These are phyloP conservation scores for Oscarella lobularis DNA, from an alignment of 37 sponge, comb jelly and placozoan species.

Conservation along the genomic window DNA sequence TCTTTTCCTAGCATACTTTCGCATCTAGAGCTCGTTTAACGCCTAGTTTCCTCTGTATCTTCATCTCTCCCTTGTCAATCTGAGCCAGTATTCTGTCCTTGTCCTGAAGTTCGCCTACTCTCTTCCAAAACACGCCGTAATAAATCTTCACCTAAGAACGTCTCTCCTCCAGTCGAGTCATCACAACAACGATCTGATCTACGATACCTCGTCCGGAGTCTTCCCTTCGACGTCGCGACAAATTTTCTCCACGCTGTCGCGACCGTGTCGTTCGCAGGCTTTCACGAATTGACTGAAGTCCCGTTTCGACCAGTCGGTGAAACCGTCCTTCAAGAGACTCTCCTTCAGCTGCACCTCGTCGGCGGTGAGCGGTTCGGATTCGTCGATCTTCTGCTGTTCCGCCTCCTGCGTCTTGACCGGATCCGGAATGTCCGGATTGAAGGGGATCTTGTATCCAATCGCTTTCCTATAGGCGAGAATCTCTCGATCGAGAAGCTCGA, in stretches of 20 bases:
- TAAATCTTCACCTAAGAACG: slow-evolving; percentile 61
- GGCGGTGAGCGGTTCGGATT: slow-evolving; percentile 75
- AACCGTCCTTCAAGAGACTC: slow-evolving; percentile 66
- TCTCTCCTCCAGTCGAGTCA: not conserved
- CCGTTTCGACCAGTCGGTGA: slow-evolving; percentile 82
- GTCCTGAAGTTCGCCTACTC: slow-evolving; percentile 84
- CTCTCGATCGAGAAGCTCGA: slow-evolving; percentile 94
- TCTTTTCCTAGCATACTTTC: slow-evolving; percentile 24
- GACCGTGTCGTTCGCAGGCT: slow-evolving; percentile 76
- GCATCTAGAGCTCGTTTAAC: slow-evolving; percentile 74
- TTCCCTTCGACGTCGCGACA: slow-evolving; percentile 93
- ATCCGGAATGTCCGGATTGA: slow-evolving; percentile 77
- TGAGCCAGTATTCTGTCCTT: slow-evolving; percentile 69
- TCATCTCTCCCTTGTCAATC: slow-evolving; percentile 92
- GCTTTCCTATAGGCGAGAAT: slow-evolving; percentile 64
- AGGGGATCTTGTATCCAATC: slow-evolving; percentile 31
- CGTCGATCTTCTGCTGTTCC: slow-evolving; percentile 90
- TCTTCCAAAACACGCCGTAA: slow-evolving; percentile 86
- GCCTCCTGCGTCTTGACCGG: slow-evolving; percentile 67
- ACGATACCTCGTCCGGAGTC: slow-evolving; percentile 77
- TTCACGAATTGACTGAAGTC: slow-evolving; percentile 98
- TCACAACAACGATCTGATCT: too few species aligned
- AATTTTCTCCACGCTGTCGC: slow-evolving; percentile 80
- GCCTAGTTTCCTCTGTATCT: slow-evolving; percentile 84
- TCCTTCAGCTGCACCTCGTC: slow-evolving; percentile 79